Evolutionary conservation across 2,113 vertebrate genomes (phyloP).

Genomic region (Oncorhynchus clarkii): DNA sequence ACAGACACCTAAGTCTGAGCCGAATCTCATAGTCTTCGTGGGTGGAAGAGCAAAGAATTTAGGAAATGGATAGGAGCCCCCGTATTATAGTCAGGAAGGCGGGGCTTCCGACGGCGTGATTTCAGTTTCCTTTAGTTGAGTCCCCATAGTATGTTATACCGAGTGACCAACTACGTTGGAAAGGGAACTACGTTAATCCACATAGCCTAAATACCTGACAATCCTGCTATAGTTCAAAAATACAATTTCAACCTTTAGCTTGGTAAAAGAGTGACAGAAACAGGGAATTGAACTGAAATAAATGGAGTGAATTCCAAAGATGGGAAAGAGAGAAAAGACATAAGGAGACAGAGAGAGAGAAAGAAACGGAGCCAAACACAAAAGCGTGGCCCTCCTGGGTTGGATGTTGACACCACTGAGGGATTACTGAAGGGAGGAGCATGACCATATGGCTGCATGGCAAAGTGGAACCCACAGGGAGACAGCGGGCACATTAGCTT

Average conservation of each 20-base stretch:
- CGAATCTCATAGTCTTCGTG: too few relatives aligned
- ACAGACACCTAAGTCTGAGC: too few relatives aligned
- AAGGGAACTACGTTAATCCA: too few relatives aligned
- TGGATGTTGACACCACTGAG: constrained; percentile 65
- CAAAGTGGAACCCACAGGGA: constrained; percentile 62
- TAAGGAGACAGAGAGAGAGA: not conserved
- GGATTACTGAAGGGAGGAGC: constrained; percentile 65
- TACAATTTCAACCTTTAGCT: constrained; percentile 50
- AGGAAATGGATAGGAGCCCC: too few relatives aligned
- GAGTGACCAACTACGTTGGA: too few relatives aligned
- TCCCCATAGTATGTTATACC: too few relatives aligned
- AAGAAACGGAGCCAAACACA: constrained; percentile 27
- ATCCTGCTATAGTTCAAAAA: constrained; percentile 60
- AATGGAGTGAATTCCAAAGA: constrained; percentile 21
- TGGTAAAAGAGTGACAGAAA: constrained; percentile 5
- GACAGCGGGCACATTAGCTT: constrained; percentile 66
- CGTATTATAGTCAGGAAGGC: too few relatives aligned
- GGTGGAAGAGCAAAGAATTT: too few relatives aligned
- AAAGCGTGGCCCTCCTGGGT: constrained; percentile 63
- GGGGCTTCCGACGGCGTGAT: too few relatives aligned
- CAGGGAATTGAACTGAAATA: constrained; percentile 43
- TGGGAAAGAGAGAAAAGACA: not conserved
- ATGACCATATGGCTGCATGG: constrained; percentile 67
- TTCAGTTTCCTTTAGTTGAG: too few relatives aligned
- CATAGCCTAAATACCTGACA: constrained; percentile 19